Evolutionary conservation across 1,140 invertebrate genomes (phyloP), one percentile per base, ranked within the genome.

Genomic region (Spodoptera frugiperda): DNA sequence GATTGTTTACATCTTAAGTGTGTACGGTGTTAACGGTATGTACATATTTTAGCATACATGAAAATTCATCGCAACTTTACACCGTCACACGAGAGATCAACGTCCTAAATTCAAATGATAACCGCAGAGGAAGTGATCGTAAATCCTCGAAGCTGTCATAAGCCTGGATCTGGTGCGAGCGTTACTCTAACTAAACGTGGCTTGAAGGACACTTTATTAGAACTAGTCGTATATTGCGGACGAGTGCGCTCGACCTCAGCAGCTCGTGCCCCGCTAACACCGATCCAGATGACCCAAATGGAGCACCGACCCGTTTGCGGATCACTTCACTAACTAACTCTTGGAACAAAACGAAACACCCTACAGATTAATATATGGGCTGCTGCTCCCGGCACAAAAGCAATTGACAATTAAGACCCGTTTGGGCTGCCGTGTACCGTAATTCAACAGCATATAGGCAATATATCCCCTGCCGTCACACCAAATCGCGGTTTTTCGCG

Each of bases 241-340:
- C 82, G 76, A 79, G 79, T 78, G 80, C 79, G 79, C 72, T 78
- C 79, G 77, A 70, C 77, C 79, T 78, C 81, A 71, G 79, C 67
- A 77, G 78, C 70, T 77, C 55, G 76, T 63, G 84, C 78, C 83
- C 85, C 78, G 76, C 67, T 86, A 84, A 85, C 87, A 85, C 82
- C 67, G 77, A 83, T 89, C 80, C 82, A 78, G 73, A 81, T 91
- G 87, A 89, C 86, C 88, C 79, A 90, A 79, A 88, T 90, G 84
- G 54, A 82, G 75, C 49, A 54, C 74, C 82, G 85, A 88, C 82
- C 84, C 77, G 82, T 90, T 86, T 83, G 72, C 80, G 78, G 81
- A 84, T 85, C 83, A 83, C 74, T 84, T 79, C 73, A 84, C 82
- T 33, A 71, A 76, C 78, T 78, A 70, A 74, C 75, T 63, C 57